phyloP scores from a whole-genome alignment of 2,113 vertebrate genomes.

The Entosphenus tridentatus region DNA sequence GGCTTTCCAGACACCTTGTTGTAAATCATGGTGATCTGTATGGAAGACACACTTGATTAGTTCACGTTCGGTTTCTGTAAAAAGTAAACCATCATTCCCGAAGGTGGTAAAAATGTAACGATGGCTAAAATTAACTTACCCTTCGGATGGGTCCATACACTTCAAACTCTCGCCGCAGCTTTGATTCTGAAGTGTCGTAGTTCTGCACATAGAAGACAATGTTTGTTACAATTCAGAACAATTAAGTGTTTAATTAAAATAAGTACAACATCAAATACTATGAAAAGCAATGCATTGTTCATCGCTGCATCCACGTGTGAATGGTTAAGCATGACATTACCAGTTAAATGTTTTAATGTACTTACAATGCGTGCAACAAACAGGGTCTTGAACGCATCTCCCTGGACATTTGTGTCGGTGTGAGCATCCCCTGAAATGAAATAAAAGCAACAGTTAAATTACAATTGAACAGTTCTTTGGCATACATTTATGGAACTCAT shows the following conservation, averaged over 20 bases:
- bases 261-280: no score
- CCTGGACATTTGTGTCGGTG: conserved; percentile 70
- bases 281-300: no score
- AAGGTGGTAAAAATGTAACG: no score
- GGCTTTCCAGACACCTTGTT: conserved; percentile 68
- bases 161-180: conserved; percentile 68
- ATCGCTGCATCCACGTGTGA: no score
- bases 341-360: conserved; percentile 1
- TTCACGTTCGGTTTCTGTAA: no score
- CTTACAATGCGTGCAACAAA: conserved; percentile 76
- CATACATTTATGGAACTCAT: no score
- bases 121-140: conserved; percentile 21
- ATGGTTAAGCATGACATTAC: no score
- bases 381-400: conserved; percentile 73
- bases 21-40: conserved; percentile 74
- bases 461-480: no score
- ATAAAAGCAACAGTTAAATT: conserved; percentile 3
- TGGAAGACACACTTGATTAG: background rate
- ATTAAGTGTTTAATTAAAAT: no score
- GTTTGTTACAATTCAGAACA: no score
- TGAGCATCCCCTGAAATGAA: conserved; percentile 52
- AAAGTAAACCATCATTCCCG: no score
- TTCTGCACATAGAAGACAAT: conserved; percentile 28
- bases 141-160: conserved; percentile 75
- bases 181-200: conserved; percentile 77